Conservation (phyloP, 2,888 invertebrate species). For the Odontothrips loti region DNA sequence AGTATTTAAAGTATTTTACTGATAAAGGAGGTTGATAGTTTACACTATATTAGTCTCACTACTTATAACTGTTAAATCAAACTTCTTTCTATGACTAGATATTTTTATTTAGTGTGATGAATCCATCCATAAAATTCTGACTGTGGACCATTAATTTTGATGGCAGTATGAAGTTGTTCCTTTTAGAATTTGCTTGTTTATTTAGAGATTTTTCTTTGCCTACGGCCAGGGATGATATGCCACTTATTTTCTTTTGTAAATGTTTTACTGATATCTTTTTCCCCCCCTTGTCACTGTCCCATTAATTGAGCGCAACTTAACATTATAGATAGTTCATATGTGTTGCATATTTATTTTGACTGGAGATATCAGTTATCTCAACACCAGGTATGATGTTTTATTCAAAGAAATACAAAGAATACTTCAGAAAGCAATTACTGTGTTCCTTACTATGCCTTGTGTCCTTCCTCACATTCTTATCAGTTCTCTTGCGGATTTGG, state of each 20-base stretch:
- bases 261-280: slow-evolving; percentile 9
- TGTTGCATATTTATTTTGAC: slow-evolving; percentile 20
- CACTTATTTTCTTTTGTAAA: slow-evolving; percentile 12
- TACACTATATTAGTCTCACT: slow-evolving; percentile 4
- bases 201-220: not conserved
- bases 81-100: not conserved
- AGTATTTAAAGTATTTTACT: slow-evolving; percentile 21
- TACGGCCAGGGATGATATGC: not conserved
- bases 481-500: not conserved
- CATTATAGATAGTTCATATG: slow-evolving; percentile 14
- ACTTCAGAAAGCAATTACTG: not conserved
- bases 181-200: not conserved
- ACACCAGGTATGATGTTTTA: slow-evolving; percentile 25
- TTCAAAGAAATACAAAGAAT: slow-evolving; percentile 18
- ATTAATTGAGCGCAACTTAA: not conserved
- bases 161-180: not conserved
- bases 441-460: slow-evolving; percentile 22
- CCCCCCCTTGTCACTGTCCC: not conserved
- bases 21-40: slow-evolving; percentile 1
- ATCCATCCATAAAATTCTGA: slow-evolving; percentile 17
- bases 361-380: slow-evolving; percentile 18
- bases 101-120: not conserved
- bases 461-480: slow-evolving; percentile 14
- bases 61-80: not conserved
- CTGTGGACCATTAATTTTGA: slow-evolving; percentile 18